Conservation (phyloP, 2,113 vertebrate species). For the Xyrauchen texanus region DNA sequence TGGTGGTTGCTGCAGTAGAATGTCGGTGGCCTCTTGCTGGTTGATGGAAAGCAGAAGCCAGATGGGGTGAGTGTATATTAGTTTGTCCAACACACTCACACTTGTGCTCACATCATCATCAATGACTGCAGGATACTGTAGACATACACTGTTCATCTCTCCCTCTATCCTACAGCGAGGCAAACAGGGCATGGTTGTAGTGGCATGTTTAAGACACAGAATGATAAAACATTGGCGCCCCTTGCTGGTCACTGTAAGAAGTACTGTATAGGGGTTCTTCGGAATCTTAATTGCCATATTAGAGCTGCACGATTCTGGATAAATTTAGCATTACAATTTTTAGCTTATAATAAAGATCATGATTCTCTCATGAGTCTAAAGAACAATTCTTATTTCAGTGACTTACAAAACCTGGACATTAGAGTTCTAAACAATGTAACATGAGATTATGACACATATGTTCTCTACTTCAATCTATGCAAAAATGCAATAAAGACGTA, state of each 20-base stretch:
- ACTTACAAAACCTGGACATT: no score
- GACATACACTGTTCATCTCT: conserved; percentile 74
- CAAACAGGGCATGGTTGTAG: background rate
- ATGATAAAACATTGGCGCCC: background rate
- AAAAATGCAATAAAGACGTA: no score
- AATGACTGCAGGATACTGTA: conserved; percentile 72
- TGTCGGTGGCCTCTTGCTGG: conserved; percentile 77
- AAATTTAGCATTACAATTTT: no score
- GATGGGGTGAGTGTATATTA: conserved; percentile 85
- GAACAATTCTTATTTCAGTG: no score
- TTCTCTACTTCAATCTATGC: no score
- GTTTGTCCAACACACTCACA: conserved; percentile 88
- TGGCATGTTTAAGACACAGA: background rate
- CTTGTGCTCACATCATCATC: conserved; percentile 84
- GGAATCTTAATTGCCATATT: no score
- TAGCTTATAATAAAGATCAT: no score
- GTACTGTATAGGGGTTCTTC: background rate
- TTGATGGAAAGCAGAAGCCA: conserved; percentile 87
- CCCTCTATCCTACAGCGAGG: conserved; percentile 74
- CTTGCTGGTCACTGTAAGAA: conserved; percentile 17
- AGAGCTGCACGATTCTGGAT: no score
- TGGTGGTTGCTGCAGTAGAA: conserved; percentile 82
- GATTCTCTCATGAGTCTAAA: no score
- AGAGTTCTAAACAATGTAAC: no score
- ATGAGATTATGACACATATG: no score